Conservation (phyloP, 2,888 invertebrate species). For the Dyspetes luteomarginatus region DNA sequence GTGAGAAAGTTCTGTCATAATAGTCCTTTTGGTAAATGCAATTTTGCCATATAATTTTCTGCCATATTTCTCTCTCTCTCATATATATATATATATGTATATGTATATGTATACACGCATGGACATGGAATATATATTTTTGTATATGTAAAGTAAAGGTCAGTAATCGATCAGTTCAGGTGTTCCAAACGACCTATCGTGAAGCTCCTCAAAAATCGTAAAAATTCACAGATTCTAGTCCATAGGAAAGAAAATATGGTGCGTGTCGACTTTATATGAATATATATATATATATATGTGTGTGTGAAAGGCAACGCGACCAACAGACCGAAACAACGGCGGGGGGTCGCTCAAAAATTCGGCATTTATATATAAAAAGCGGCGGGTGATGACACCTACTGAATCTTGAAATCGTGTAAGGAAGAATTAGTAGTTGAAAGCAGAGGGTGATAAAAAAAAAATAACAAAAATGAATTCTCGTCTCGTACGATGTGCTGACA, state of each 20-base stretch:
- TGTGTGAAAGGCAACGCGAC: too few relatives aligned
- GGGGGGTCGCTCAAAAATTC: slow-evolving; percentile 48
- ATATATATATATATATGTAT: not conserved
- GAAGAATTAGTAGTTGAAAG: slow-evolving; percentile 34
- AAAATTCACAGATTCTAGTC: slow-evolving; percentile 32
- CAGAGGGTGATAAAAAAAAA: not conserved
- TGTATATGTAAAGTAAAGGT: not conserved
- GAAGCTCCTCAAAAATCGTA: slow-evolving; percentile 40
- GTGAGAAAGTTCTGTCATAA: slow-evolving; percentile 64
- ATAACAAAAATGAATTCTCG: slow-evolving; percentile 56
- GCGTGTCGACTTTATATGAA: not conserved
- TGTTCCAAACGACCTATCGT: slow-evolving; percentile 27
- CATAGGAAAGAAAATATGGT: not conserved
- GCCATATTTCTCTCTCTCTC: not conserved
- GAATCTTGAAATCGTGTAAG: slow-evolving; percentile 49
- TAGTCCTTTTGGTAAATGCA: slow-evolving; percentile 16
- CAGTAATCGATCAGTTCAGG: slow-evolving; percentile 5
- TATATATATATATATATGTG: not conserved
- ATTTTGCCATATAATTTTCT: slow-evolving; percentile 14
- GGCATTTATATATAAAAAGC: slow-evolving; percentile 51
- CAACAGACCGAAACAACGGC: slow-evolving; percentile 23
- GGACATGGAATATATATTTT: not conserved
- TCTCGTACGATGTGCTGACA: slow-evolving; percentile 49
- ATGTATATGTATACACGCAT: not conserved
- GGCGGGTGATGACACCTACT: slow-evolving; percentile 55